Percentiles rank a stretch among this genome's conserved stretches.
Conservation (phyloP, 1,140 invertebrate genomes). For the Conus betulinus region DNA sequence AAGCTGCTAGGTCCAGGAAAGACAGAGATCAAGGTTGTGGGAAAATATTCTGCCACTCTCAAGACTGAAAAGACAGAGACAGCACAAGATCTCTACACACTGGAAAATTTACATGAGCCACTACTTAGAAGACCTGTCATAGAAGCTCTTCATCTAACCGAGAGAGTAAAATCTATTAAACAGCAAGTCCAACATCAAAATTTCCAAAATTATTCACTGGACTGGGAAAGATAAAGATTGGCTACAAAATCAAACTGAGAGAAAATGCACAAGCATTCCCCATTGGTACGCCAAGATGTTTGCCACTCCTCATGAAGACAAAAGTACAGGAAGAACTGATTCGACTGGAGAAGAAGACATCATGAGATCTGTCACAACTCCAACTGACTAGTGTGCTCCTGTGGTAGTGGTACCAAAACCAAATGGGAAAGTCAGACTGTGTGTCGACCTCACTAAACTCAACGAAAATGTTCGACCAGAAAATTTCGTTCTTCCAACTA, state of each 20-base stretch:
- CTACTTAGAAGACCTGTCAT: not conserved
- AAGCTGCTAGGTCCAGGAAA: not conserved
- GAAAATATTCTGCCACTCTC: not conserved
- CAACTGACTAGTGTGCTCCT: constrained; percentile 47
- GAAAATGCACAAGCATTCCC: constrained; percentile 25
- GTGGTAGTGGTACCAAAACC: constrained; percentile 39
- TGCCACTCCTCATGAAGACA: constrained; percentile 10
- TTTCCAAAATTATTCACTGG: constrained; percentile 18
- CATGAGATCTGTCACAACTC: constrained; percentile 60
- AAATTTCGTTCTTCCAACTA: not conserved
- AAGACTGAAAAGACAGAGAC: constrained; percentile 1
- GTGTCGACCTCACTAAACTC: constrained; percentile 36
- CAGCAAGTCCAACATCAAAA: not conserved
- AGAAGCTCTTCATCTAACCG: constrained; percentile 24
- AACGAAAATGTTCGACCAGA: constrained; percentile 17
- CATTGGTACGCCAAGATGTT: not conserved
- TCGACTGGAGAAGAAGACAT: constrained; percentile 36
- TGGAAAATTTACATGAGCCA: constrained; percentile 13
- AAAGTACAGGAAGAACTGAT: constrained; percentile 22
- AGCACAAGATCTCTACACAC: not conserved
- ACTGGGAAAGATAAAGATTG: constrained; percentile 19
- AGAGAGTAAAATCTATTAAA: constrained; percentile 51
- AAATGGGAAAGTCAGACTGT: constrained; percentile 36
- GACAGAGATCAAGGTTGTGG: not conserved
- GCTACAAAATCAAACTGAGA: constrained; percentile 27